Base-by-base conservation (phyloP, 2,113 vertebrate species). In the Willisornis vidua region DNA sequence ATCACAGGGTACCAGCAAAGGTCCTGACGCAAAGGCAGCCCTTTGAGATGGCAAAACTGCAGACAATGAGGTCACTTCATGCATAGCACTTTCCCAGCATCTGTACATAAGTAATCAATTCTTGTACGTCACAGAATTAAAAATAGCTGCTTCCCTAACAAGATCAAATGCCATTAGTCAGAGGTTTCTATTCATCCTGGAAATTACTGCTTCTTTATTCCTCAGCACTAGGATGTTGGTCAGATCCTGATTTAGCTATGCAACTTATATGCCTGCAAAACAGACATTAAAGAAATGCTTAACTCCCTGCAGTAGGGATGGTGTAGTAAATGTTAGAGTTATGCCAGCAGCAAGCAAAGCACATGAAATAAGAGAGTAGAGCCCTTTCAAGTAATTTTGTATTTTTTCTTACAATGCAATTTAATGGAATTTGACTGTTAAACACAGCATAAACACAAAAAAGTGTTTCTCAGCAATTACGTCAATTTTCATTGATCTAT, bases 81-180 rank as follows among this genome's bases (percentile, higher is more conserved):
- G 35, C 52, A 67, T 33, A 78, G 82, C 41, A 33, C 45, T 93
- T 91, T 83, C 51, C 71, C 59, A 74, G 16, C 48, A 31, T 86
- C 63, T 88, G 19, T 71, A 74, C 62, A 59, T 65, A 86, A 89
- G 58, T 74, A 84, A 95, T 95, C 95, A 94, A 93, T 96, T 79
- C 81, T 88, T 55, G 46, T 31, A 94, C 48, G 31, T 97, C 93
- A 96, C 61, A 63, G 92, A 84, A 77, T 84, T 95, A 90, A 96
- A 96, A 97, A 95, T 93, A 96, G 85, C 85, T 94, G 23, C 39
- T 73, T 84, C 59, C 65, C 65, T 74, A 86, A 68, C 65, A 63
- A 65, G 92, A 93, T 88, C 92, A 95, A 93, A 95, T 81, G 52
- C 76, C 61, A 84, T 96, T 94, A 96, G 93, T 94, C 90, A 80